Base-by-base conservation (phyloP, 2,113 vertebrate species). In the Podarcis raffonei region DNA sequence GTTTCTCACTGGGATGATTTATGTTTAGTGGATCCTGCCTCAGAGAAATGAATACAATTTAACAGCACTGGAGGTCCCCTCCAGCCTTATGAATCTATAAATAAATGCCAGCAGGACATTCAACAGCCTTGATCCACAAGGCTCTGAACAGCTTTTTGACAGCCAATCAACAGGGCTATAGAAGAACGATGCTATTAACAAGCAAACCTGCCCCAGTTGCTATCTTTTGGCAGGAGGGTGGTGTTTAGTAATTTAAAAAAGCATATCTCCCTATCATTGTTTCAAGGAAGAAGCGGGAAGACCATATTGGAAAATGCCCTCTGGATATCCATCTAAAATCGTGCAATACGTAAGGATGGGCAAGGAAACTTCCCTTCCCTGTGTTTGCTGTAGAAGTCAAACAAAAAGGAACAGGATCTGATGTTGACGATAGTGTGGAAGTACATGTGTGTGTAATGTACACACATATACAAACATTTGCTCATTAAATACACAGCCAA, bases 181-280 rank as follows among this genome's bases (percentile, higher is more conserved):
- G 57, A 85, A 88, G 85, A 62, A 48, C 74, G 57, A 53, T 35
- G 42, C 23, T 88, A 25, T 71, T 39, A 86, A 89, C 75, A 78
- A 89, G 83, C 2, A 32, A 39, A 4, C 11, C 81, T 76, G 83
- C 85, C 78, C 16, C 78, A 59, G 78, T 2, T 74, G 84, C 20
- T 76, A 35, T 93, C 48, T 66, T 81, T 77, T 82, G 69, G 74
- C 13, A 62, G 79, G 27, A 35, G 13, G 37, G 79, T 27, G 86
- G 18, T 78, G 87, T 94, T 96, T 89, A 91, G 79, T 91, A 92
- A 74, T 42, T 78, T 80, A 89, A 84, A 90, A 91, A 69, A 94
- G 91, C 86, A 83, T 12, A 72, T 65, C 48, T 84, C 74, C 16
- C 66, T 85, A 3, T 59, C 5, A 91, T 86, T 92, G 83, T 83